Base-by-base conservation (phyloP, 2,888 invertebrate species). In the Meghimatium bilineatum region DNA sequence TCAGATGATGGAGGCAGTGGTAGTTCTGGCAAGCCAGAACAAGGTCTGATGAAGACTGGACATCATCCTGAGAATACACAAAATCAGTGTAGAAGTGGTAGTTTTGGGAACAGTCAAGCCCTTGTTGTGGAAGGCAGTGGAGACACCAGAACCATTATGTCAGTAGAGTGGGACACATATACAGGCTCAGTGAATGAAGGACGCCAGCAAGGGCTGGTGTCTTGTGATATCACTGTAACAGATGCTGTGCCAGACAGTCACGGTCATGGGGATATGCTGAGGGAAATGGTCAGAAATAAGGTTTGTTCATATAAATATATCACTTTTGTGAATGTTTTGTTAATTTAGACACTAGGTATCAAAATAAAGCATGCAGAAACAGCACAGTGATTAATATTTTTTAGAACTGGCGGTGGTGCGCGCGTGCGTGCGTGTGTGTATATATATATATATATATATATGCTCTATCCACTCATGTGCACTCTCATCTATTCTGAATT, bases 221-320 rank as follows among this genome's bases (percentile, higher is more conserved):
- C 89, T 52, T 91, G 91, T 87, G 91, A 91, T 83, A 91, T 92
- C 63, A 88, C 91, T 52, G 89, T 91, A 66, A 91, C 88, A 20
- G 87, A 88, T 36, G 83, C 89, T 12, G 90, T 89, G 23, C 49
- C 87, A 87, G 80, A 85, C 80, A 71, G 85, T 87, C 75, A 87
- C 85, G 80, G 82, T 66, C 75, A 87, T 77, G 96, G 97, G 0
- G 98, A 98, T 91, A 97, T 98, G 96, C 97, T 98, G 93, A 96
- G 97, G 92, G 98, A 98, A 91, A 96, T 98, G 95, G 95, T 98
- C 89, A 97, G 97, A 88, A 97, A 97, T 93, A 98, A 98, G 94
- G 86, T 86, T 29, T 69, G 85, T 34, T 36, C 3, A 8, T 44
- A 12, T 44, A 44, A 44, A 44, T 44, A 44, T 44, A 44, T 44